Evolutionary conservation across 2,888 invertebrate genomes (phyloP), one percentile per base, ranked within the genome.

Genomic region (Tridacna gigas): DNA sequence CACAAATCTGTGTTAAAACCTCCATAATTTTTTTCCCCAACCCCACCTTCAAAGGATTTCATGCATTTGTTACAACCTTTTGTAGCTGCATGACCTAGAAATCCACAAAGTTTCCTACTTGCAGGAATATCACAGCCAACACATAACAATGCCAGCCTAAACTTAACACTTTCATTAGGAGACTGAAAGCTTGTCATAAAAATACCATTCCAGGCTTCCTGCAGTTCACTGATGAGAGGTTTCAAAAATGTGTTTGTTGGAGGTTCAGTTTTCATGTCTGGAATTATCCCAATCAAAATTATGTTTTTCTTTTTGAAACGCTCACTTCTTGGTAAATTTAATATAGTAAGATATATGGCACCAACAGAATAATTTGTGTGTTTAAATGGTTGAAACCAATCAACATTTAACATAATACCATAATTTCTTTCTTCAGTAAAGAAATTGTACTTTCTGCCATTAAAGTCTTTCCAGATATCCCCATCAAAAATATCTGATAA

Each of bases 281-380:
- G 56, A 9, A 56, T 56, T 20, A 56, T 15, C 56, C 56, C 56
- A 56, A 56, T 56, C 56, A 56, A 56, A 56, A 56, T 56, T 20
- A 56, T 56, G 20, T 56, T 56, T 56, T 56, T 56, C 56, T 56
- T 56, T 20, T 56, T 56, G 20, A 56, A 56, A 20, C 56, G 56
- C 20, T 56, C 56, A 56, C 20, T 15, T 56, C 56, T 56, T 56
- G 56, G 56, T 56, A 56, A 11, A 11, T 56, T 56, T 56, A 56
- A 56, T 56, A 56, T 9, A 20, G 56, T 20, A 15, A 56, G 20
- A 56, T 56, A 56, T 15, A 56, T 56, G 56, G 56, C 56, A 56
- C 56, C 56, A 20, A 56, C 56, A 56, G 56, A 56, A 56, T 56
- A 56, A 20, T 56, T 56, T 56, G 56, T 56, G 56, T 56, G 56